Conservation (phyloP, 2,888 invertebrate species). For the Drosophila ochracea region DNA sequence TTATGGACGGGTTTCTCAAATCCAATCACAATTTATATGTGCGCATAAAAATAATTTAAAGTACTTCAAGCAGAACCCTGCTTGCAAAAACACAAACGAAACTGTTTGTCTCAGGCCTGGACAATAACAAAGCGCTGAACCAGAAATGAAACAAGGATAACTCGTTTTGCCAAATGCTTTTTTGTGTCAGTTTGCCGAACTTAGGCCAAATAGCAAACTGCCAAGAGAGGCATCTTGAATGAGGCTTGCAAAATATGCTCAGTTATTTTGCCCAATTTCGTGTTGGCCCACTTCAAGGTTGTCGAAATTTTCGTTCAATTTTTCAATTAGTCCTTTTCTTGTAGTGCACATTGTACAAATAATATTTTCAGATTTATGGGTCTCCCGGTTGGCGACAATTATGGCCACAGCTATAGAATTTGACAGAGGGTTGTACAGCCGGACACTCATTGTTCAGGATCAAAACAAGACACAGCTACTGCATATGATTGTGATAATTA, state of each 20-base stretch:
- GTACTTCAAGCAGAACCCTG: slow-evolving; percentile 49
- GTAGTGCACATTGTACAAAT: slow-evolving; percentile 12
- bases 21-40: slow-evolving; percentile 56
- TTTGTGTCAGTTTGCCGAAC: slow-evolving; percentile 4
- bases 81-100: slow-evolving; percentile 25
- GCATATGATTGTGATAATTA: background rate
- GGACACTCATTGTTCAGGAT: slow-evolving; percentile 3
- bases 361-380: slow-evolving; percentile 18
- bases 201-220: background rate
- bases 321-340: slow-evolving; percentile 60
- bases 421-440: background rate
- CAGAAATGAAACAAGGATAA: slow-evolving; percentile 26
- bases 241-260: slow-evolving; percentile 12
- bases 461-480: background rate
- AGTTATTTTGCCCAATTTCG: slow-evolving; percentile 26
- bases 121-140: slow-evolving; percentile 24
- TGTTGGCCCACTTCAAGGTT: slow-evolving; percentile 6
- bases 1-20: slow-evolving; percentile 46
- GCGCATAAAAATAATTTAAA: slow-evolving; percentile 70
- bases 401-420: slow-evolving; percentile 17
- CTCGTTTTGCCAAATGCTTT: slow-evolving; percentile 18
- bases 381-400: slow-evolving; percentile 18
- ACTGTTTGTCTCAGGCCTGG: slow-evolving; percentile 48
- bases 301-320: slow-evolving; percentile 39
- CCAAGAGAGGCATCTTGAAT: background rate